phyloP scores from a whole-genome alignment of 2,113 vertebrate species.

The Hemiscyllium ocellatum region DNA sequence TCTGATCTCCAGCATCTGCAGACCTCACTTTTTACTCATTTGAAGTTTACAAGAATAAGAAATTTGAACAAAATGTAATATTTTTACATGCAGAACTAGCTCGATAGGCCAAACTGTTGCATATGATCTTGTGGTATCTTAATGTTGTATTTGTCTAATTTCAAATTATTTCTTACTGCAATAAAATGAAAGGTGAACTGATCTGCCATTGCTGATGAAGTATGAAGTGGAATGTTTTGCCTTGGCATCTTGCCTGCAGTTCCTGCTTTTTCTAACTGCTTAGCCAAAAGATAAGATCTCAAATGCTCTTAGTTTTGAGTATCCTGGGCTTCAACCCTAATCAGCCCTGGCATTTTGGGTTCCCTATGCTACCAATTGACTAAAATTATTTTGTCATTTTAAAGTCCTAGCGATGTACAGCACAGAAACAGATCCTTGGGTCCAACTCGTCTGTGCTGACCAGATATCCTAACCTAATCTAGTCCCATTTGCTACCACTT shows the following conservation, averaged over 20 bases:
- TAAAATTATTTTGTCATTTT: too few relatives aligned
- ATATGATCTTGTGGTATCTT: neutral
- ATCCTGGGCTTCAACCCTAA: neutral
- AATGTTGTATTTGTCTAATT: neutral
- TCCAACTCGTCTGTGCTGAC: too few relatives aligned
- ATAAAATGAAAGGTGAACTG: neutral
- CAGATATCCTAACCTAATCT: too few relatives aligned
- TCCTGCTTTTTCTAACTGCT: neutral
- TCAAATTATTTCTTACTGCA: neutral
- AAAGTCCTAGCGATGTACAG: too few relatives aligned
- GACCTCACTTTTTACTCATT: too few relatives aligned
- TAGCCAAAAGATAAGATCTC: neutral
- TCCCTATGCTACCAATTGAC: neutral
- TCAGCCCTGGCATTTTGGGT: neutral
- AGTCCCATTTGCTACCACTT: too few relatives aligned
- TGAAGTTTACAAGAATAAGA: too few relatives aligned
- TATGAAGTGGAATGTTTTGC: neutral
- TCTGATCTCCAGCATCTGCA: too few relatives aligned
- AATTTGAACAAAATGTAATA: too few relatives aligned
- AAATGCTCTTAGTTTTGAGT: neutral
- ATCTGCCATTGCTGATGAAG: neutral
- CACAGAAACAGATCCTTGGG: too few relatives aligned
- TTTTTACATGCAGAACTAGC: neutral
- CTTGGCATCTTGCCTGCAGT: neutral
- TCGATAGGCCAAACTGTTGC: neutral